These are phyloP conservation scores for Lophura nycthemera DNA, from an alignment of 2,113 vertebrate genomes.

Conservation along the genomic window DNA sequence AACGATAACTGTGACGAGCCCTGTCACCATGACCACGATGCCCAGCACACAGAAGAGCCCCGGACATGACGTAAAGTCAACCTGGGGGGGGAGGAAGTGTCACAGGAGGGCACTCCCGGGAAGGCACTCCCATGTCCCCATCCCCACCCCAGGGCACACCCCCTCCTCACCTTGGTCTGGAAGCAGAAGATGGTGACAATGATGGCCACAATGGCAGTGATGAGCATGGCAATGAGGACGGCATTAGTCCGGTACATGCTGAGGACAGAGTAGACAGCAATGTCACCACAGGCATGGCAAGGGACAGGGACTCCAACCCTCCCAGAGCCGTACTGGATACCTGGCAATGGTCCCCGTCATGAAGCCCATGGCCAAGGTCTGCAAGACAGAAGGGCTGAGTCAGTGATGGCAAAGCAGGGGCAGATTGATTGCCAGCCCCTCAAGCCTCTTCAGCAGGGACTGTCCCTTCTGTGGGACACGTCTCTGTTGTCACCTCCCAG, in stretches of 20 bases:
- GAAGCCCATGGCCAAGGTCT: constrained; percentile 93
- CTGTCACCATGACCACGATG: constrained; percentile 87
- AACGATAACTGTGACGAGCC: constrained; percentile 88
- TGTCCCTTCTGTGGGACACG: background rate
- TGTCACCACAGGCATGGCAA: background rate
- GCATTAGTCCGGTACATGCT: constrained; percentile 87
- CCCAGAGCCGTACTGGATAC: constrained; percentile 63
- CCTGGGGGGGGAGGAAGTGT: constrained; percentile 66
- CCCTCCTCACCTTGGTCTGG: constrained; percentile 90
- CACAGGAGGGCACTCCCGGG: background rate
- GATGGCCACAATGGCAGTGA: constrained; percentile 89
- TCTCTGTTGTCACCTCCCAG: background rate
- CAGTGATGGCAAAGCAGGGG: background rate
- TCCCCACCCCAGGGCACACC: too few relatives aligned
- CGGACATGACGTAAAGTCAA: constrained; percentile 94
- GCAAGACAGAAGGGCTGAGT: background rate
- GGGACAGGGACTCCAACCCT: background rate
- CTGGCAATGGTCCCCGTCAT: constrained; percentile 92
- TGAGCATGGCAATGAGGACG: constrained; percentile 88
- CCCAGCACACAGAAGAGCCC: constrained; percentile 90
- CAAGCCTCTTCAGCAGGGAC: background rate
- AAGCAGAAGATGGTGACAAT: constrained; percentile 95
- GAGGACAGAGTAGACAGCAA: background rate
- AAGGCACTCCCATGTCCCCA: background rate
- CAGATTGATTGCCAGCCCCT: background rate